These are phyloP conservation scores for Calameuta filiformis DNA, from an alignment of 2,888 invertebrate genomes.

Conservation along the genomic window DNA sequence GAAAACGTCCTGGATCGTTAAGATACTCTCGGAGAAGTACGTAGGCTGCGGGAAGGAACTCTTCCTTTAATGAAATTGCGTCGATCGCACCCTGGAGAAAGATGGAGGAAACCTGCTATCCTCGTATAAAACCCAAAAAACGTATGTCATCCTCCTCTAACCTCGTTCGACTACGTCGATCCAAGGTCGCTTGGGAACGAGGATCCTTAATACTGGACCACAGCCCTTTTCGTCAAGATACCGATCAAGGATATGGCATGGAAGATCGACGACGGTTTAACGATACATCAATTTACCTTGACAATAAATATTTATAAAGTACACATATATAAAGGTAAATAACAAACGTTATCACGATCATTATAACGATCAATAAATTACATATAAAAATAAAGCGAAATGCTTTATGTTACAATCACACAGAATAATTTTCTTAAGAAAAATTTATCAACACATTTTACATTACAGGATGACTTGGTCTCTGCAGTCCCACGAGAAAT, in stretches of 20 bases:
- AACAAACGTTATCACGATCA: too few species aligned
- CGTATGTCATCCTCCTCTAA: conserved; percentile 17
- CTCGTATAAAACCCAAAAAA: conserved; percentile 6
- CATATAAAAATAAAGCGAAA: background rate
- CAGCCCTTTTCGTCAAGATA: background rate
- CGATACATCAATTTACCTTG: background rate
- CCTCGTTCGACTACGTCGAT: background rate
- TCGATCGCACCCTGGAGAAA: conserved; percentile 10
- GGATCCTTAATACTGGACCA: background rate
- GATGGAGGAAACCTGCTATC: background rate
- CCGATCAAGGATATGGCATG: background rate
- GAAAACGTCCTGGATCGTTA: conserved; percentile 22
- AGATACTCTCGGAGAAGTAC: conserved; percentile 19
- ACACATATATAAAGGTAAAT: too few species aligned
- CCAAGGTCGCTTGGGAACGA: background rate
- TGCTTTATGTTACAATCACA: background rate
- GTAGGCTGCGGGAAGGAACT: conserved; percentile 7
- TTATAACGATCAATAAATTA: background rate
- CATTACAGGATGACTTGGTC: background rate
- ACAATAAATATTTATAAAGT: background rate
- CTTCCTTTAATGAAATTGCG: conserved; percentile 30
- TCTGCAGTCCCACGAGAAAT: background rate
- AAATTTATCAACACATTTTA: background rate
- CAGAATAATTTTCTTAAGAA: background rate
- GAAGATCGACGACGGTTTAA: background rate